phyloP scores from a whole-genome alignment of 53 echinoderm and acorn worm genomes.

The Astropecten irregularis region DNA sequence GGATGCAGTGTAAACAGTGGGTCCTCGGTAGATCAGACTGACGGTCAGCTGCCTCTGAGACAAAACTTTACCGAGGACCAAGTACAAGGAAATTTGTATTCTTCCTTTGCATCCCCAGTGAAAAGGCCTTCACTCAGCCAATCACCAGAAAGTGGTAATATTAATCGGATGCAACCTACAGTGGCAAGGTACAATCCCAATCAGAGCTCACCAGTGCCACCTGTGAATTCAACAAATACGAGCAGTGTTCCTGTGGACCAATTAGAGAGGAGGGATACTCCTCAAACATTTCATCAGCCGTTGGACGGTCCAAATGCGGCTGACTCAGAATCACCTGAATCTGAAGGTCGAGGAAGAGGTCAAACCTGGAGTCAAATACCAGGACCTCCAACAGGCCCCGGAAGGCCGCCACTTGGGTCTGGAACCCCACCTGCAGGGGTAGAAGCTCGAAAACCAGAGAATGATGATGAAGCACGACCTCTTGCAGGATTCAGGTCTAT shows the following conservation, averaged over 20 bases:
- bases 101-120: slow-evolving; percentile 62
- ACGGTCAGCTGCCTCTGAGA: slow-evolving; percentile 40
- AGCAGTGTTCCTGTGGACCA: slow-evolving; percentile 24
- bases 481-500: slow-evolving; percentile 11
- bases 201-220: slow-evolving; percentile 1
- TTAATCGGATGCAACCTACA: slow-evolving; percentile 20
- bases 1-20: slow-evolving; percentile 37
- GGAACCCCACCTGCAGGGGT: slow-evolving; percentile 6
- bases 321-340: slow-evolving; percentile 17
- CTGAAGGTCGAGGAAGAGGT: background rate
- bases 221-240: background rate
- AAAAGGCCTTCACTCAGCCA: slow-evolving; percentile 26
- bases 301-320: slow-evolving; percentile 39
- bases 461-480: background rate
- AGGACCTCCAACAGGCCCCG: slow-evolving; percentile 21
- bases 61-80: slow-evolving; percentile 64
- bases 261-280: slow-evolving; percentile 8
- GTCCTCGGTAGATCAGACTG: slow-evolving; percentile 34
- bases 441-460: slow-evolving; percentile 13
- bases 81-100: slow-evolving; percentile 55
- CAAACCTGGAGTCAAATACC: slow-evolving; percentile 12
- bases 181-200: background rate
- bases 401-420: slow-evolving; percentile 9
- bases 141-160: slow-evolving; percentile 17
- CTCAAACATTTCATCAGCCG: slow-evolving; percentile 7